Conservation (phyloP, 2,113 vertebrate genomes). For the Alosa alosa region DNA sequence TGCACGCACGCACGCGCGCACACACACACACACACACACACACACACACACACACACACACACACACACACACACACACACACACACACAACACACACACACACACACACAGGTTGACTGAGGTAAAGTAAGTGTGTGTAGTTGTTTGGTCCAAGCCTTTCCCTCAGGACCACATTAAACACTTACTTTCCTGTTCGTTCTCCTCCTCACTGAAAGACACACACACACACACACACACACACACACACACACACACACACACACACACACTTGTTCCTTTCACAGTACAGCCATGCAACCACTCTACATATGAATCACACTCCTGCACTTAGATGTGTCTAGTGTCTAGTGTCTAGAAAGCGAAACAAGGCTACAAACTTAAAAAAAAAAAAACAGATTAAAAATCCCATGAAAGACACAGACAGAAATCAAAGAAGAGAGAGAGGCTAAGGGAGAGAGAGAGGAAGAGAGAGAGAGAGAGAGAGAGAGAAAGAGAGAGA, state of each 20-base stretch:
- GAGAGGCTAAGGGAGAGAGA: neutral
- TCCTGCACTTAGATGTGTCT: neutral
- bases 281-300: neutral
- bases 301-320: neutral
- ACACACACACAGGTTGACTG: neutral
- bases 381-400: neutral
- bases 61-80: neutral
- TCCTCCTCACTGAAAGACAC: neutral
- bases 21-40: neutral
- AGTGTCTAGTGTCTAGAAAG: neutral
- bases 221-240: constrained; percentile 11
- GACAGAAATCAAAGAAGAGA: neutral
- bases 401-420: neutral
- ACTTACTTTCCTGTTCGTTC: neutral
- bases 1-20: neutral
- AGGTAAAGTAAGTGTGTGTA: constrained; percentile 2
- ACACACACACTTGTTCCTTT: too few species aligned
- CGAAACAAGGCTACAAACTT: neutral
- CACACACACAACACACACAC: neutral
- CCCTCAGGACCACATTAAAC: constrained; percentile 9
- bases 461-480: neutral
- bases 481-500: constrained; percentile 1
- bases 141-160: neutral
- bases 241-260: neutral
- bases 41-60: neutral